A percentile compares a stretch with the other conserved stretches of the same genome.
Conservation (phyloP, 2,113 vertebrate species). For the Aldabrachelys gigantea region DNA sequence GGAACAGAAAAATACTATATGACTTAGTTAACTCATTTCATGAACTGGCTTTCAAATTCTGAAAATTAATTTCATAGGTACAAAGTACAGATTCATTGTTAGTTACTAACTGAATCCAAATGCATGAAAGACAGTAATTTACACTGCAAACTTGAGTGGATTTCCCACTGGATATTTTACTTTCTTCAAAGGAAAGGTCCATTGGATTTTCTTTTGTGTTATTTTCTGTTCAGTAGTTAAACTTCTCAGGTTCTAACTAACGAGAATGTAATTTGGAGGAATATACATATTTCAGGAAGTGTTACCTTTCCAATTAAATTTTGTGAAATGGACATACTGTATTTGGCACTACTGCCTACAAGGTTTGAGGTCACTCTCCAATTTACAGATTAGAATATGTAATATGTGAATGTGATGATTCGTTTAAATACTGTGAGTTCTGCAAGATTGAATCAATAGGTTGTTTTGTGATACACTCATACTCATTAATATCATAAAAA, state of each 20-base stretch:
- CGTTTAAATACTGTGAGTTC: slow-evolving; percentile 58
- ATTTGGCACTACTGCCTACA: background rate
- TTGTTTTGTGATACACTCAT: slow-evolving; percentile 25
- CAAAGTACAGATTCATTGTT: background rate
- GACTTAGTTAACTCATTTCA: background rate
- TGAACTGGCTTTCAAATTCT: background rate
- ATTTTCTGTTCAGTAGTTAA: background rate
- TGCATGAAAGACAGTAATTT: background rate
- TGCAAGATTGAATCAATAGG: slow-evolving; percentile 32
- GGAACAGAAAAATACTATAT: background rate
- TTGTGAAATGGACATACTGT: slow-evolving; percentile 29
- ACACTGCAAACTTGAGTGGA: background rate
- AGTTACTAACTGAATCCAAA: background rate
- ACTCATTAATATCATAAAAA: slow-evolving; percentile 38
- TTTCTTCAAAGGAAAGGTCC: background rate
- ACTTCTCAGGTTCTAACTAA: background rate
- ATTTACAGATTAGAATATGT: slow-evolving; percentile 40
- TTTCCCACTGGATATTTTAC: background rate
- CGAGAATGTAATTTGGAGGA: background rate
- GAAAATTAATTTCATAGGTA: background rate
- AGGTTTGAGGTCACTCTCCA: slow-evolving; percentile 40
- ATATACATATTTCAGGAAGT: background rate
- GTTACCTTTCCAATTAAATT: background rate
- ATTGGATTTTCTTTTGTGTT: accelerated
- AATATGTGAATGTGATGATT: background rate